Conservation (phyloP, 2,888 invertebrate genomes). For the Sarcophaga variegata region DNA sequence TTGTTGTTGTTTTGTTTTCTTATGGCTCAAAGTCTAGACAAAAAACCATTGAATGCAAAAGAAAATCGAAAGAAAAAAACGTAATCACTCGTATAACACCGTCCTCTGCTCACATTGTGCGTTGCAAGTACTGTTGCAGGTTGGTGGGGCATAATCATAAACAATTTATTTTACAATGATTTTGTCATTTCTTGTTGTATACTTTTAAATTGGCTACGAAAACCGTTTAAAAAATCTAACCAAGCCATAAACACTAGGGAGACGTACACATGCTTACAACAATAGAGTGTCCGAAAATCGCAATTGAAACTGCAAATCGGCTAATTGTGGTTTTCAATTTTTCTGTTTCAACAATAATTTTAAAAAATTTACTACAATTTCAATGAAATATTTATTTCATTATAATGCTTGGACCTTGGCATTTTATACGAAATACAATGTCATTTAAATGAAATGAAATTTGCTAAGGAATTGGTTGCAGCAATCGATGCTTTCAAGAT, state of each 20-base stretch:
- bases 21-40: conserved; percentile 56
- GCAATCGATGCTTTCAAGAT: no score
- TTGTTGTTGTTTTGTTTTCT: not conserved
- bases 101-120: not conserved
- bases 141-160: conserved; percentile 26
- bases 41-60: conserved; percentile 1
- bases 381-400: no score
- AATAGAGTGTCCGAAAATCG: not conserved
- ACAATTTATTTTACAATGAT: conserved; percentile 7
- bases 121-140: conserved; percentile 31
- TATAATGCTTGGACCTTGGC: no score
- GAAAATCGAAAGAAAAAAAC: not conserved
- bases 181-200: not conserved
- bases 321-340: not conserved
- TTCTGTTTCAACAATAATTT: no score
- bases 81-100: not conserved
- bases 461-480: no score
- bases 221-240: conserved; percentile 41
- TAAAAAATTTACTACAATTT: no score
- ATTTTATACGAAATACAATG: no score
- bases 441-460: no score
- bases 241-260: not conserved
- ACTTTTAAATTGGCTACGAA: conserved; percentile 44
- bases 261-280: not conserved
- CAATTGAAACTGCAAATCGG: not conserved